These are phyloP conservation scores for Dicrostonyx torquatus DNA, from an alignment of 2,797 vertebrate species.

Conservation along the genomic window DNA sequence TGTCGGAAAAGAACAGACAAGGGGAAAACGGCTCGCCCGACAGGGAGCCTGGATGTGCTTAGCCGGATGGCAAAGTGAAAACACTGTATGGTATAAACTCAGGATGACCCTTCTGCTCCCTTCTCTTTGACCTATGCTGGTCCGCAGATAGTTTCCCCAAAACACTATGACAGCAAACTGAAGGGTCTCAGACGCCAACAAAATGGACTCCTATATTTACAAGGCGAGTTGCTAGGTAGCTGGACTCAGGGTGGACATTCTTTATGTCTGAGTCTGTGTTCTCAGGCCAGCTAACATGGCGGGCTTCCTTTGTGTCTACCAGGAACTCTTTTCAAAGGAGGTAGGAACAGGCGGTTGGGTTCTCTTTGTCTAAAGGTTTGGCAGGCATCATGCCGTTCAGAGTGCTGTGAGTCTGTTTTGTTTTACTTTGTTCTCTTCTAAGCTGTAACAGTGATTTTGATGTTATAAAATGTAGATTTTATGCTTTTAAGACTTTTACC, in stretches of 20 bases:
- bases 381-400: neutral
- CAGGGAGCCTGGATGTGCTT: constrained; percentile 86
- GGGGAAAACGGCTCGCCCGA: constrained; percentile 82
- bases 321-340: neutral
- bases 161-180: neutral
- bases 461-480: neutral
- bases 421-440: neutral
- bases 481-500: constrained; percentile 1
- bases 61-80: constrained; percentile 86
- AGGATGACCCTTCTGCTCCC: constrained; percentile 87
- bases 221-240: constrained; percentile 57
- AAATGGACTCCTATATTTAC: constrained; percentile 47
- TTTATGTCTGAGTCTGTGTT: constrained; percentile 36
- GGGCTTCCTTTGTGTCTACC: neutral
- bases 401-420: neutral
- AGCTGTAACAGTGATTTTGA: neutral
- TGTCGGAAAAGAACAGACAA: constrained; percentile 87
- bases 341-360: neutral
- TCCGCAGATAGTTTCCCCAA: constrained; percentile 71
- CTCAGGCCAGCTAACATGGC: constrained; percentile 14
- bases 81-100: constrained; percentile 86
- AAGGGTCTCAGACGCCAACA: neutral
- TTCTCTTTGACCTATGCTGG: constrained; percentile 85
- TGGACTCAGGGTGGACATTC: neutral
- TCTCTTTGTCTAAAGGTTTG: constrained; percentile 9